Evolutionary conservation across 2,113 vertebrate genomes (phyloP), one percentile per base, ranked within the genome.

Genomic region (Syrmaticus mikado): DNA sequence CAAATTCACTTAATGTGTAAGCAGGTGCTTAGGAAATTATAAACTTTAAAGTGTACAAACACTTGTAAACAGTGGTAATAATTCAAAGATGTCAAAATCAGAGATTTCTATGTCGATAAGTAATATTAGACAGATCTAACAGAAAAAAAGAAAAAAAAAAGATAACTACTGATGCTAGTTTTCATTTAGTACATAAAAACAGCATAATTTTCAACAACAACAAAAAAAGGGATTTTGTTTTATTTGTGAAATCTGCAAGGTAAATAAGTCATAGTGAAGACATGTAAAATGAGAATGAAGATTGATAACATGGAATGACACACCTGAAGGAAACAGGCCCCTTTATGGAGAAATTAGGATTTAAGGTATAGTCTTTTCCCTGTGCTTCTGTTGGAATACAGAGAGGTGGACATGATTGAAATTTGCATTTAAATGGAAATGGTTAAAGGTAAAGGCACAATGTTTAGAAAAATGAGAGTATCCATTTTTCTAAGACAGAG

Each of bases 391-490:
- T 75, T 94, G 94, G 87, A 97, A 95, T 91, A 96, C 93, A 96
- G 96, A 97, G 96, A 95, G 93, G 96, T 98, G 97, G 97, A 97
- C 97, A 97, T 97, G 97, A 98, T 97, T 98, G 97, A 98, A 98
- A 98, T 98, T 98, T 98, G 97, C 98, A 98, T 98, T 98, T 98
- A 98, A 98, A 98, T 98, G 93, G 97, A 98, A 98, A 97, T 95
- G 97, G 97, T 97, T 97, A 97, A 97, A 98, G 97, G 97, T 96
- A 98, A 98, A 97, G 97, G 88, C 95, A 95, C 93, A 94, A 89
- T 95, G 97, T 98, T 98, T 97, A 98, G 96, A 98, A 97, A 98
- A 98, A 98, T 98, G 96, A 98, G 97, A 97, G 97, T 97, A 98
- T 98, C 97, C 97, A 97, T 98, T 98, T 98, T 98, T 97, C 98